A percentile compares a stretch with the other conserved stretches of the same genome.
Evolutionary conservation across 2,888 invertebrate genomes (phyloP).

Genomic region (Argyra leucocephala): DNA sequence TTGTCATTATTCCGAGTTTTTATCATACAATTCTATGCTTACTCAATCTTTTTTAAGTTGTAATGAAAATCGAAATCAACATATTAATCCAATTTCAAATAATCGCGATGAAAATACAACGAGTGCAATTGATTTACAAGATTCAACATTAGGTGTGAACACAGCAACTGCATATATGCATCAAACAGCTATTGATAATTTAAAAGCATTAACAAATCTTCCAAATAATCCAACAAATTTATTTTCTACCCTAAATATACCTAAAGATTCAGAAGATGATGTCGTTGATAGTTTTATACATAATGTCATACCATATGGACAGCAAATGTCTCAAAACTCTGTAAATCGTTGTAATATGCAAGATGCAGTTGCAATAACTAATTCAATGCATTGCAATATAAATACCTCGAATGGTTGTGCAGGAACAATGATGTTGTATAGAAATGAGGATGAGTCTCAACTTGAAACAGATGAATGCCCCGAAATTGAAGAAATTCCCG

Average conservation of each 20-base stretch:
- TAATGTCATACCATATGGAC: slow-evolving; percentile 20
- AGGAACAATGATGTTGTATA: slow-evolving; percentile 19
- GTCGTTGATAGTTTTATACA: slow-evolving; percentile 26
- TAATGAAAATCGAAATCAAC: slow-evolving; percentile 21
- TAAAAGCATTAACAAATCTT: slow-evolving; percentile 47
- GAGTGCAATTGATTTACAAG: slow-evolving; percentile 17
- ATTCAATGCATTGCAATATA: slow-evolving; percentile 17
- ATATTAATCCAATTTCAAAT: background rate
- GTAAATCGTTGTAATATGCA: background rate
- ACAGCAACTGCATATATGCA: slow-evolving; percentile 23
- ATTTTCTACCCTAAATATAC: slow-evolving; percentile 44
- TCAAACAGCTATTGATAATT: slow-evolving; percentile 46
- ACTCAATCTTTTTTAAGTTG: slow-evolving; percentile 28
- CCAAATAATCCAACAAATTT: slow-evolving; percentile 46
- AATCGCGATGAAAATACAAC: slow-evolving; percentile 23
- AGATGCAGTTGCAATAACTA: slow-evolving; percentile 15
- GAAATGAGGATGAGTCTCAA: slow-evolving; percentile 21
- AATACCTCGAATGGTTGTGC: slow-evolving; percentile 20
- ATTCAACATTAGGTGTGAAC: background rate
- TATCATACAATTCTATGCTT: slow-evolving; percentile 26
- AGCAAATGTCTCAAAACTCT: slow-evolving; percentile 4
- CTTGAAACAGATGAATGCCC: slow-evolving; percentile 27
- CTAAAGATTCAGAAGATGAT: slow-evolving; percentile 20
- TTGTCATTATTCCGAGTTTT: slow-evolving; percentile 25
- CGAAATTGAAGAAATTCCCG: slow-evolving; percentile 29